Evolutionary conservation across 2,113 vertebrate species (phyloP).

Genomic region (Brevimyrus niger): DNA sequence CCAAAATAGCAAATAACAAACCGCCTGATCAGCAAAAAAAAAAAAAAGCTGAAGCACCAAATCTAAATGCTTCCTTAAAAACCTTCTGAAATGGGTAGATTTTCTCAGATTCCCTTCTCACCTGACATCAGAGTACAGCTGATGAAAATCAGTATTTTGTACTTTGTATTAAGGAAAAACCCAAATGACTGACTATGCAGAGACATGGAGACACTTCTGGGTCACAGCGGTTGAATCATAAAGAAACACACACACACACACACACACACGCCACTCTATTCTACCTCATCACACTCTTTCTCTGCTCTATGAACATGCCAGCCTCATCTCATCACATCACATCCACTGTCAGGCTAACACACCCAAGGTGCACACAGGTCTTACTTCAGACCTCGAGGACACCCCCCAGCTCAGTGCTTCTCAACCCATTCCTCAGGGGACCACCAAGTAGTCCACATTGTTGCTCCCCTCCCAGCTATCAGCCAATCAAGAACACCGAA

Average conservation of each 20-base stretch:
- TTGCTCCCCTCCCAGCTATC: neutral
- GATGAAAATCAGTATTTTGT: neutral
- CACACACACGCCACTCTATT: no score
- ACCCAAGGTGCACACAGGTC: no score
- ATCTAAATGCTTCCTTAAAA: neutral
- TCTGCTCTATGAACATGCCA: no score
- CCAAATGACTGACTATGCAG: neutral
- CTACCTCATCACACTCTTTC: no score
- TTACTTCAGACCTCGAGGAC: neutral
- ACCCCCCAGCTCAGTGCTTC: no score
- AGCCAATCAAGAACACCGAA: neutral
- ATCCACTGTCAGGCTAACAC: no score
- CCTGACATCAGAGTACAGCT: neutral
- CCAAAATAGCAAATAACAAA: neutral
- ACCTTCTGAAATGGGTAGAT: neutral
- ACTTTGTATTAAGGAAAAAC: neutral
- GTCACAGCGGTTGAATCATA: neutral
- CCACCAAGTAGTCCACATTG: neutral
- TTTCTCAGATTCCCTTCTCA: neutral
- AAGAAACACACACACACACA: no score
- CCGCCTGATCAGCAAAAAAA: neutral
- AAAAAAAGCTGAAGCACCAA: neutral
- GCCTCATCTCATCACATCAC: no score
- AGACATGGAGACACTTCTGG: neutral
- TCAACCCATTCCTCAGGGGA: neutral